Conservation (phyloP, 2,888 invertebrate genomes). For the Pristionchus japonicus region DNA sequence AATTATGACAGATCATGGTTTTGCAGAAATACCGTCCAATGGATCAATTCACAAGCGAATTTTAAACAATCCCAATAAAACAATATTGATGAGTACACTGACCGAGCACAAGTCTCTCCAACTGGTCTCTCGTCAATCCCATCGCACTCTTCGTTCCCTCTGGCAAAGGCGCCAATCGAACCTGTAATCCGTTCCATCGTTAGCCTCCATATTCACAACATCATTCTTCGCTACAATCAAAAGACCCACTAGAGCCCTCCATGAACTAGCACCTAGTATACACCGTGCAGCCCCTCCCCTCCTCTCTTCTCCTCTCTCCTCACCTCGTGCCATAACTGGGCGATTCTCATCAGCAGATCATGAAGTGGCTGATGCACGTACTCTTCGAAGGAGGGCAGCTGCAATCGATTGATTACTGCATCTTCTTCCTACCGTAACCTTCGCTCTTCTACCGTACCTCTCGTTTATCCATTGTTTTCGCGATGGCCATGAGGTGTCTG, state of each 20-base stretch:
- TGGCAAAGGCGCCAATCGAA: constrained; percentile 13
- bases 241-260: neutral
- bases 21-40: too few species aligned
- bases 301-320: neutral
- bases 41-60: too few species aligned
- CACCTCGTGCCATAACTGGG: constrained; percentile 46
- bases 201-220: neutral
- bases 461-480: neutral
- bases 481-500: neutral
- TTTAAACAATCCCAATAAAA: too few species aligned
- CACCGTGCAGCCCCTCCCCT: too few species aligned
- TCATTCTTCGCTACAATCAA: neutral
- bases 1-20: too few species aligned
- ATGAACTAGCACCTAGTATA: too few species aligned
- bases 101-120: constrained; percentile 21
- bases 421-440: neutral
- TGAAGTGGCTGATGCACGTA: neutral
- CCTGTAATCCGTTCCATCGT: neutral
- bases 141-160: neutral
- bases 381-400: neutral
- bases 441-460: neutral
- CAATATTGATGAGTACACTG: too few species aligned
- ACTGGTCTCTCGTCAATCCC: neutral
- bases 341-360: constrained; percentile 2
- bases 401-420: neutral